Conservation (phyloP, 2,797 vertebrate genomes). For the Sebastes minor region DNA sequence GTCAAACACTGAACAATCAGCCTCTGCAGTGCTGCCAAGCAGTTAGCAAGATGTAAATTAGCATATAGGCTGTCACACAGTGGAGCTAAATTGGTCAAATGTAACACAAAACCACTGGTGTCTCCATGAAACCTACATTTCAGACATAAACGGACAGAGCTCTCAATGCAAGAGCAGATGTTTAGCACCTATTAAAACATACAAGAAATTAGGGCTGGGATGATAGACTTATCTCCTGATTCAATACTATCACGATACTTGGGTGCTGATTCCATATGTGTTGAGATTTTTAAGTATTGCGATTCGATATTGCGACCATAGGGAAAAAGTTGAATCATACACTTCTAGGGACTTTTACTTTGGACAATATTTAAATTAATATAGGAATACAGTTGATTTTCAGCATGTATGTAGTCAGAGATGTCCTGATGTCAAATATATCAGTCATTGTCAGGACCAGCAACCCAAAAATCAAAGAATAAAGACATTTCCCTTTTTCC, state of each 20-base stretch:
- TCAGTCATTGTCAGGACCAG: too few species aligned
- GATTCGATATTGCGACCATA: fast-evolving
- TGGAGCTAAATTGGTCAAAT: neutral
- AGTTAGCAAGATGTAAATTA: conserved; percentile 47
- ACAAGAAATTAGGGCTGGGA: fast-evolving
- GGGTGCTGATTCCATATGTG: too few species aligned
- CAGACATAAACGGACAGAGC: neutral
- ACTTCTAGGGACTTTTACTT: too few species aligned
- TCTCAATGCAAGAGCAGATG: neutral
- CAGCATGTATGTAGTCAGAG: too few species aligned
- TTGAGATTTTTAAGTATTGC: too few species aligned
- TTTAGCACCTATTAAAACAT: neutral
- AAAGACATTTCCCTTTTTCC: too few species aligned
- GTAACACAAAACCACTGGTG: neutral
- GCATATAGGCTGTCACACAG: conserved; percentile 10
- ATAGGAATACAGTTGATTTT: too few species aligned
- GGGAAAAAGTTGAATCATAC: too few species aligned
- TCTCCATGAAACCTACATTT: neutral
- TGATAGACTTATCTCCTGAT: fast-evolving
- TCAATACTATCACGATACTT: too few species aligned
- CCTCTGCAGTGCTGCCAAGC: conserved; percentile 34
- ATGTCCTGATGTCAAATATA: too few species aligned
- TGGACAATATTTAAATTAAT: too few species aligned
- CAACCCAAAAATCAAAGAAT: too few species aligned
- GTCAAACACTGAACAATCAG: conserved; percentile 55